Conservation (phyloP, 2,113 vertebrate species). For the Oreochromis tanganicae region DNA sequence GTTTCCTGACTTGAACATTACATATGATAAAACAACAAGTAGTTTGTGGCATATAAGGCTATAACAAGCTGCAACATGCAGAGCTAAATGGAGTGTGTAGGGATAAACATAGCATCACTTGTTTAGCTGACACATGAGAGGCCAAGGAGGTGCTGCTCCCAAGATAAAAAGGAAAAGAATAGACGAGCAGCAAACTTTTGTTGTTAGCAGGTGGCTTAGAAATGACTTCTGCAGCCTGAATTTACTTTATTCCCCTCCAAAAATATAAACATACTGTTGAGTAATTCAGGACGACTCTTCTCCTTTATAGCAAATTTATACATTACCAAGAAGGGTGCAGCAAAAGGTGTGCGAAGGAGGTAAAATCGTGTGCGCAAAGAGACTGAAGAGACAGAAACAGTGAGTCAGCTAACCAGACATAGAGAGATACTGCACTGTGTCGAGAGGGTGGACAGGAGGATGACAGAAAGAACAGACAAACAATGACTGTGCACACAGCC, state of each 20-base stretch:
- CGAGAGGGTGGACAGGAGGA: background rate
- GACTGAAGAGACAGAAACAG: background rate
- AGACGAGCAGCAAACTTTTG: background rate
- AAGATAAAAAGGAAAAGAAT: background rate
- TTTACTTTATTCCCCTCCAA: background rate
- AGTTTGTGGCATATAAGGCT: background rate
- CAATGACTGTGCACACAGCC: background rate
- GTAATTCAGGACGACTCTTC: background rate
- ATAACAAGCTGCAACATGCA: background rate
- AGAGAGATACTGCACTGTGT: background rate
- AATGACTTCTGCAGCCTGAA: background rate
- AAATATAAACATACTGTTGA: background rate
- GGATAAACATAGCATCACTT: constrained; percentile 23
- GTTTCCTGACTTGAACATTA: background rate
- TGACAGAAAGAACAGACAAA: background rate
- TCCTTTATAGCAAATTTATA: background rate
- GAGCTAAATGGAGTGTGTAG: background rate
- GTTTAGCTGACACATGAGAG: background rate
- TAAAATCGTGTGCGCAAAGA: background rate
- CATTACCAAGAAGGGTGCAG: background rate
- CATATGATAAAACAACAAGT: background rate
- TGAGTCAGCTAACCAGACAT: background rate
- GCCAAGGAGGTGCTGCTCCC: background rate
- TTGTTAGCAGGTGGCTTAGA: background rate
- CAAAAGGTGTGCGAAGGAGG: background rate